phyloP scores from a whole-genome alignment of 1,140 invertebrate genomes.

The Apis dorsata region DNA sequence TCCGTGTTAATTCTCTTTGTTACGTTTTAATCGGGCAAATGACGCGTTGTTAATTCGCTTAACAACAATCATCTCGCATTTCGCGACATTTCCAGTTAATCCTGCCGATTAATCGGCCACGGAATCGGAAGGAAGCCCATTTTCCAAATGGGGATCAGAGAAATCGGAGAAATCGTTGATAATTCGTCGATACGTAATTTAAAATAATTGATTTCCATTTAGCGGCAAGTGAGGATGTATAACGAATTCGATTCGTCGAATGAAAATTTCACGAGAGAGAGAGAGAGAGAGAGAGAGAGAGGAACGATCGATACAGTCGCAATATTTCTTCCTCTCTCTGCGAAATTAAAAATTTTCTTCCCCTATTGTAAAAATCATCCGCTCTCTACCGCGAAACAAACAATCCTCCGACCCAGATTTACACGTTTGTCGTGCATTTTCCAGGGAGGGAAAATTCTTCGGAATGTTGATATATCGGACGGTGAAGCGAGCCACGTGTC shows the following conservation, averaged over 20 bases:
- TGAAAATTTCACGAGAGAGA: background rate
- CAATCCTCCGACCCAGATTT: background rate
- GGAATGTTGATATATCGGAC: constrained; percentile 5
- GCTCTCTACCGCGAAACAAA: background rate
- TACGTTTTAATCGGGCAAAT: background rate
- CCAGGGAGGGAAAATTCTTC: background rate
- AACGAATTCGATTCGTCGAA: too few relatives aligned
- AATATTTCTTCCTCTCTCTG: too few relatives aligned
- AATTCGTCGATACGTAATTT: background rate
- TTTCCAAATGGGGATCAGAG: background rate
- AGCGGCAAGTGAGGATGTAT: too few relatives aligned
- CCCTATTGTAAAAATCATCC: background rate
- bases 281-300: too few relatives aligned
- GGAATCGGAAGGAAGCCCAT: background rate
- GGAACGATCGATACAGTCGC: too few relatives aligned
- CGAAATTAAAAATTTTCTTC: too few relatives aligned
- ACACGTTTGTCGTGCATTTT: background rate
- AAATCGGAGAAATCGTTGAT: background rate
- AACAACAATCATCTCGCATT: background rate
- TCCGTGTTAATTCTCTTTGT: constrained; percentile 13
- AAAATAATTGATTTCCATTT: too few relatives aligned
- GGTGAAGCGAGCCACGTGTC: background rate
- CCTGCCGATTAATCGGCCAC: background rate
- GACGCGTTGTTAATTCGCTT: background rate
- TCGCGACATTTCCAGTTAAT: background rate